Conservation (phyloP, 2,113 vertebrate species). For the Pelodiscus sinensis region DNA sequence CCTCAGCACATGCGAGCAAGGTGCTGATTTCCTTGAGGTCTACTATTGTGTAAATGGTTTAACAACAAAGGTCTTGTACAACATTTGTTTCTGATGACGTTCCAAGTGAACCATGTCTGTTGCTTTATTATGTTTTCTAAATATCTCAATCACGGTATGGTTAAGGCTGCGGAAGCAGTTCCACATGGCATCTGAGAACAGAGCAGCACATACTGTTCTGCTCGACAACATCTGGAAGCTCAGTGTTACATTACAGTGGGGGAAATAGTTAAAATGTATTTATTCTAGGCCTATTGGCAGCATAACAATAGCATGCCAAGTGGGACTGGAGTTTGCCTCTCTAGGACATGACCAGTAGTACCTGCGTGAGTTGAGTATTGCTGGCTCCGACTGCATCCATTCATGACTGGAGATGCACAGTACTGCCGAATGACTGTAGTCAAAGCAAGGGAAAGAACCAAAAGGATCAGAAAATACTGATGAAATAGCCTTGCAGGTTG, state of each 20-base stretch:
- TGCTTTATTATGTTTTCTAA: conserved; percentile 32
- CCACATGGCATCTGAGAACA: conserved; percentile 15
- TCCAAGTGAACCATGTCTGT: neutral
- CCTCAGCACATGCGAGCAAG: neutral
- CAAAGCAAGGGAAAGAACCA: neutral
- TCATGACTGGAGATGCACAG: neutral
- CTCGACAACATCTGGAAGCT: conserved; percentile 22
- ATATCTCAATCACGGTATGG: neutral
- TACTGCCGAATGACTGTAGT: neutral
- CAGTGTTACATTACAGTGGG: neutral
- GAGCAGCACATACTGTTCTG: neutral
- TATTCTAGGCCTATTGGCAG: neutral
- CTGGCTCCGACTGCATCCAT: neutral
- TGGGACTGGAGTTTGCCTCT: neutral
- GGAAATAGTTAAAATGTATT: neutral
- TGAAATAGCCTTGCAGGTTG: neutral
- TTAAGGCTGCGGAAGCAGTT: conserved; percentile 17
- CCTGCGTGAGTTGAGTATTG: neutral
- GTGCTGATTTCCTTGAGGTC: neutral
- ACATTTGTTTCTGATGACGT: conserved; percentile 28
- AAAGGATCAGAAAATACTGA: neutral
- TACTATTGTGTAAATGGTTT: conserved; percentile 14
- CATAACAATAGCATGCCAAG: neutral
- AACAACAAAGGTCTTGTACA: conserved; percentile 6
- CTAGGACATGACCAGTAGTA: neutral